phyloP scores from a whole-genome alignment of 2,113 vertebrate species.

The Lonchura striata region DNA sequence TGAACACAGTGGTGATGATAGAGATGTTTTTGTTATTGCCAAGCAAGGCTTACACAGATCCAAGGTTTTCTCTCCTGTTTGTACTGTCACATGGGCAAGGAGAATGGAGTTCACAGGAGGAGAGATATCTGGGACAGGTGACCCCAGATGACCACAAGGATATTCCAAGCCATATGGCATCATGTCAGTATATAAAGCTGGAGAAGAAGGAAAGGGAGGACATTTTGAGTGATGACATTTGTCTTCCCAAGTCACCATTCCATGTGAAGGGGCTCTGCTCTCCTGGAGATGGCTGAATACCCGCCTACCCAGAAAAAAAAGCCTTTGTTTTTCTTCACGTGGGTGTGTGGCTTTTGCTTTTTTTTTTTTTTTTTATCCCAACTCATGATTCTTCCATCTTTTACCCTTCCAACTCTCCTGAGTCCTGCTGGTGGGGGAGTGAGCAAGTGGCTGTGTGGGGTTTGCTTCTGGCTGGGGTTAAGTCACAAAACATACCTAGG shows the following conservation, averaged over 20 bases:
- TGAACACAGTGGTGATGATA: not conserved
- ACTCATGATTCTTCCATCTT: not conserved
- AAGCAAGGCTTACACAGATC: not conserved
- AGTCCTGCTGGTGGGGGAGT: not conserved
- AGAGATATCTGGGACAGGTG: not conserved
- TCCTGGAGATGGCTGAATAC: not conserved
- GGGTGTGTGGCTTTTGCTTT: not conserved
- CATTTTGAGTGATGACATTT: not conserved
- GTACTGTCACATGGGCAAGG: fast-evolving
- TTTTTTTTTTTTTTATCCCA: not conserved
- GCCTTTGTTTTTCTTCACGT: not conserved
- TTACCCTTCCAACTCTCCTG: not conserved
- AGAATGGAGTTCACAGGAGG: not conserved
- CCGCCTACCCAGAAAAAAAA: not conserved
- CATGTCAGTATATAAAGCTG: not conserved
- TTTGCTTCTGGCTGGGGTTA: not conserved
- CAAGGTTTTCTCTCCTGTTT: not conserved
- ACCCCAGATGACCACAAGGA: not conserved
- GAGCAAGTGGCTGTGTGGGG: fast-evolving
- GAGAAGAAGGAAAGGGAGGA: not conserved
- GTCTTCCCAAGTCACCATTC: not conserved
- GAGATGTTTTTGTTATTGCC: not conserved
- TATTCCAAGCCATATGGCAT: not conserved
- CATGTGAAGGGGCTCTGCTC: not conserved
- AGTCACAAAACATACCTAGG: not conserved